Evolutionary conservation across 1,140 invertebrate genomes (phyloP).

Genomic region (Drosophila arizonae): DNA sequence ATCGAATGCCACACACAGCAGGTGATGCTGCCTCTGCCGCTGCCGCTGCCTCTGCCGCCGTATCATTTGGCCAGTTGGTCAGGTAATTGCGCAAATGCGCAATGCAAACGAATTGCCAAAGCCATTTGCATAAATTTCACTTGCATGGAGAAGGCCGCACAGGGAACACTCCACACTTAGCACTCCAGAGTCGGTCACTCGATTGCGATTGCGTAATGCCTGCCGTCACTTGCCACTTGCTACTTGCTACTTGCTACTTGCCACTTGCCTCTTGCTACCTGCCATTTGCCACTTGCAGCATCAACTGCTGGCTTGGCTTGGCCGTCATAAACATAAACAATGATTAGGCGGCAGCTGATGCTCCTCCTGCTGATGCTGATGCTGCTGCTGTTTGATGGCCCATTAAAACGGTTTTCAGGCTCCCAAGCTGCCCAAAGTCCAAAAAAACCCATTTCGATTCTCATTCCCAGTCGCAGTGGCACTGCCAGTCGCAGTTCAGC

Average conservation of each 20-base stretch:
- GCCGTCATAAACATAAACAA: constrained; percentile 52
- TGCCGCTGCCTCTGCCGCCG: constrained; percentile 3
- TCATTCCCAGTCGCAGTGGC: background rate
- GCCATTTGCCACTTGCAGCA: constrained; percentile 10
- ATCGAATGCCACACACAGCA: constrained; percentile 70
- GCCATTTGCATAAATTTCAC: constrained; percentile 77
- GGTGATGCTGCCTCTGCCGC: constrained; percentile 51
- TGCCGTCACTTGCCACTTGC: constrained; percentile 19
- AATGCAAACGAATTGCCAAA: constrained; percentile 36
- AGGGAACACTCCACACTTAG: constrained; percentile 13
- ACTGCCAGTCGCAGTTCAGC: background rate
- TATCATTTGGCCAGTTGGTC: constrained; percentile 14
- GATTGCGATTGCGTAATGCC: constrained; percentile 33
- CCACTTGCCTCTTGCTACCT: background rate
- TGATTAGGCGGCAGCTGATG: constrained; percentile 38
- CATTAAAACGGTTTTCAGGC: constrained; percentile 74
- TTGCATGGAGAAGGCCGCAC: constrained; percentile 47
- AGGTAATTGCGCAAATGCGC: constrained; percentile 65
- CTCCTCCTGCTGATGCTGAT: constrained; percentile 10
- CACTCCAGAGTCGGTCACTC: background rate
- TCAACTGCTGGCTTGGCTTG: constrained; percentile 4
- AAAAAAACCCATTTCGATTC: background rate
- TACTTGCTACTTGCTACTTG: constrained; percentile 10
- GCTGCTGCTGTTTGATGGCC: constrained; percentile 33
- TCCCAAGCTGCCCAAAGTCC: constrained; percentile 26